Evolutionary conservation across 2,113 vertebrate genomes (phyloP), one percentile per base, ranked within the genome.

Genomic region (Holacanthus passer): DNA sequence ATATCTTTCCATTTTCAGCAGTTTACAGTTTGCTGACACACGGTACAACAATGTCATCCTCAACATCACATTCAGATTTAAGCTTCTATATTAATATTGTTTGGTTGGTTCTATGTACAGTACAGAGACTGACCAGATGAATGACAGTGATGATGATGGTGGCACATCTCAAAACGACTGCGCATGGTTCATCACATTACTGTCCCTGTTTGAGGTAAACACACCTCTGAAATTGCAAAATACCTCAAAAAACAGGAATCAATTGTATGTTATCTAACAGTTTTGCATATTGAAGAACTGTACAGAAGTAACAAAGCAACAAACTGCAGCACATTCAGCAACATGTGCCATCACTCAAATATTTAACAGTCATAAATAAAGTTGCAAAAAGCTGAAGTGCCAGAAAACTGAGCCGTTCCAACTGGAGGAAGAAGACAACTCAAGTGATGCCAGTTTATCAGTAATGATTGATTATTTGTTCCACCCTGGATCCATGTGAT

Each of bases 281-380:
- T 39, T 29, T 29, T 29, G 4, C 10, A 29, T 3, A 3, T 6
- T 29, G 56, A 8, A 31, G 5, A 8, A 31, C 2, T 0, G 56
- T 3, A 14, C 0, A 10, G 39, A 41, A 41, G 11, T 1, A n/a
- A n/a, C n/a, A n/a, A n/a, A n/a, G n/a, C 13, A 64, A 41, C 12
- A 63, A 12, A 20, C 56, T 52, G 50, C 22, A 68, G 37, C 66
- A 12, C 16, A 47, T 17, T 53, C 73, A 48, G 60, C 45, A 78
- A 29, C 22, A 53, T 0, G 16, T 19, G 32, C 7, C 24, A 35
- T 67, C 35, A 35, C n/a, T 37, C 53, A 39, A 24, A 29, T 8
- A 32, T 2, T 56, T 13, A 60, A 37, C 6, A 6, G 32, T 27
- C 14, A 37, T 53, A 16, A 79, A 65, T 24, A n/a, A 70, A 2